A percentile compares a stretch with the other conserved stretches of the same genome.
These are phyloP conservation scores for Coturnix japonica DNA, from an alignment of 2,113 vertebrate species.

Conservation along the genomic window DNA sequence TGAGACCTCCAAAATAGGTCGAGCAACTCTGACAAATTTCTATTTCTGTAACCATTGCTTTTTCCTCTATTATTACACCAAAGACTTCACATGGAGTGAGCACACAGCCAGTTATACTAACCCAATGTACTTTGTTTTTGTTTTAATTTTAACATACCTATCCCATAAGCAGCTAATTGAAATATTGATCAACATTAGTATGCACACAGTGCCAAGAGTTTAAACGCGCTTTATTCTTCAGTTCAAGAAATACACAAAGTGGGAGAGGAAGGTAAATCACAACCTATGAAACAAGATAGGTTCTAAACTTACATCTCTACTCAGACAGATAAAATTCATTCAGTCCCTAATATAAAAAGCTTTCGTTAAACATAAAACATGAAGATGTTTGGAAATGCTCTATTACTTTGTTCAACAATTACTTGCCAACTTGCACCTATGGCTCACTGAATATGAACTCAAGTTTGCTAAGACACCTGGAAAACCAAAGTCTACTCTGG, in stretches of 20 bases:
- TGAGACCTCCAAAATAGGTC: background rate
- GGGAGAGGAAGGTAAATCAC: background rate
- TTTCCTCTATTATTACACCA: background rate
- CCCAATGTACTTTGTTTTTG: background rate
- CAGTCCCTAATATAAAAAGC: background rate
- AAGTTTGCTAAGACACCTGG: background rate
- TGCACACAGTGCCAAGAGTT: background rate
- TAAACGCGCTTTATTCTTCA: background rate
- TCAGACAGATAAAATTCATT: background rate
- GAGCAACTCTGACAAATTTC: background rate
- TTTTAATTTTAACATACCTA: accelerated
- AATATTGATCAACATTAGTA: background rate
- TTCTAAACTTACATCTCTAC: background rate
- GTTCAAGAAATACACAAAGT: background rate
- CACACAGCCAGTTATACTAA: background rate
- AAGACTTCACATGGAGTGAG: background rate
- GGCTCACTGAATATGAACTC: background rate
- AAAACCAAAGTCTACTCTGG: accelerated
- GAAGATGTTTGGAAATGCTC: background rate
- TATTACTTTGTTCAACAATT: background rate
- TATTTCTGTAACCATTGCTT: background rate
- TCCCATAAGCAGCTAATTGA: background rate
- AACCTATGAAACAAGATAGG: background rate
- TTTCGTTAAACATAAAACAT: background rate
- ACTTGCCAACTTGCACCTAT: background rate